These are phyloP conservation scores for Lamproptera curius DNA, from an alignment of 2,888 invertebrate genomes.

Conservation along the genomic window DNA sequence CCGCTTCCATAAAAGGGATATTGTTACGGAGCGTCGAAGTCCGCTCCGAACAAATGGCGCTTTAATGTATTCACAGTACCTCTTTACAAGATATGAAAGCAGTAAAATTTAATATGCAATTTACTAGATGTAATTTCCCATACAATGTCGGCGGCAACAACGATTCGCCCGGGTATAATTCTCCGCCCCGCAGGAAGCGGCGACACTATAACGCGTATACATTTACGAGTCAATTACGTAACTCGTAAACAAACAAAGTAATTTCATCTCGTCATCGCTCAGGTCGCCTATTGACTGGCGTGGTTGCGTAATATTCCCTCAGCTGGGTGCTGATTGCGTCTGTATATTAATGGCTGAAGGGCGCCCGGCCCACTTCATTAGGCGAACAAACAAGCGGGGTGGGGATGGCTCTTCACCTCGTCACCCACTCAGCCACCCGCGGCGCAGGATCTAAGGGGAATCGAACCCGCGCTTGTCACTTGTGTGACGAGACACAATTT, in stretches of 20 bases:
- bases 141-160: too few relatives aligned
- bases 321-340: conserved; percentile 46
- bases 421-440: conserved; percentile 54
- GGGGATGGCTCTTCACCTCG: conserved; percentile 53
- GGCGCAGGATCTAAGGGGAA: conserved; percentile 24
- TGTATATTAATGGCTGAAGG: conserved; percentile 58
- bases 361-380: conserved; percentile 68
- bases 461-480: too few relatives aligned
- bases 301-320: conserved; percentile 31
- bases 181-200: too few relatives aligned
- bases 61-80: too few relatives aligned
- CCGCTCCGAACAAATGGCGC: too few relatives aligned
- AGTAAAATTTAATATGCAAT: too few relatives aligned
- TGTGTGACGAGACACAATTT: too few relatives aligned
- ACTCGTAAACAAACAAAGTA: conserved; percentile 12
- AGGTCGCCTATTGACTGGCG: conserved; percentile 9
- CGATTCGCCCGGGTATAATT: too few relatives aligned
- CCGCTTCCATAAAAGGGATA: too few relatives aligned
- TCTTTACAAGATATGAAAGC: too few relatives aligned
- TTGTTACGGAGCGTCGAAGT: too few relatives aligned
- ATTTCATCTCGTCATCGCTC: conserved; percentile 7
- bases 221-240: neutral
- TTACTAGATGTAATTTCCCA: too few relatives aligned
- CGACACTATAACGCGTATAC: neutral
- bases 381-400: conserved; percentile 61